Evolutionary conservation across 2,113 vertebrate species (phyloP).

Genomic region (Osmerus eperlanus): DNA sequence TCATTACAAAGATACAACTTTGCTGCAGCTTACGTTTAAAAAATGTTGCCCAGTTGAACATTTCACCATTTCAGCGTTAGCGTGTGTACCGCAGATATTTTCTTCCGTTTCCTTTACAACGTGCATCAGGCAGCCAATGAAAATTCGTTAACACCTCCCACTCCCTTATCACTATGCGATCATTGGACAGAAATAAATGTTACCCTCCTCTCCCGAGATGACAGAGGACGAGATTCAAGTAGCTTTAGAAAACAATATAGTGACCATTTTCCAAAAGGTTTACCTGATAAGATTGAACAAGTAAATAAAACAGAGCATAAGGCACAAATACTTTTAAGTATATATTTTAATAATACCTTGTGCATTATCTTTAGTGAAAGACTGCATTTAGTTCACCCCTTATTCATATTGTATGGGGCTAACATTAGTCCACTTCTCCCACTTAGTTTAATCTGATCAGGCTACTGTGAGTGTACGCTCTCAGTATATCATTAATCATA

Average conservation of each 20-base stretch:
- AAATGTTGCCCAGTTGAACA: neutral
- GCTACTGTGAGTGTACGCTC: neutral
- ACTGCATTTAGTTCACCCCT: too few relatives aligned
- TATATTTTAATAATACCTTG: too few relatives aligned
- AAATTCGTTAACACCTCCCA: constrained; percentile 21
- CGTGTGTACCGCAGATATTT: constrained; percentile 7
- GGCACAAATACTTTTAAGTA: too few relatives aligned
- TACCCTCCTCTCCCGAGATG: constrained; percentile 39
- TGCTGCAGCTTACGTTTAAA: too few relatives aligned
- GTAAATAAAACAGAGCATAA: too few relatives aligned
- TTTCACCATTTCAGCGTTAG: neutral
- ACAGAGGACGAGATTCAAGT: neutral
- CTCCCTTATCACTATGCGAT: constrained; percentile 3
- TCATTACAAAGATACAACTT: too few relatives aligned
- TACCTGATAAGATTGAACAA: too few relatives aligned
- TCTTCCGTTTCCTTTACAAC: constrained; percentile 56
- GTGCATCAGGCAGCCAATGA: constrained; percentile 50
- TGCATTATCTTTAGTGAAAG: too few relatives aligned
- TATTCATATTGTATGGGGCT: too few relatives aligned
- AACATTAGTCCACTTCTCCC: too few relatives aligned
- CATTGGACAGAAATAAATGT: constrained; percentile 47
- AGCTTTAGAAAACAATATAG: neutral
- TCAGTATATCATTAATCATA: neutral
- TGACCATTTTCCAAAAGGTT: neutral
- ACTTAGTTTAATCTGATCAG: too few relatives aligned